Base-by-base conservation (phyloP, 37 sponge, comb jelly and placozoan species). In the Agelas oroides region DNA sequence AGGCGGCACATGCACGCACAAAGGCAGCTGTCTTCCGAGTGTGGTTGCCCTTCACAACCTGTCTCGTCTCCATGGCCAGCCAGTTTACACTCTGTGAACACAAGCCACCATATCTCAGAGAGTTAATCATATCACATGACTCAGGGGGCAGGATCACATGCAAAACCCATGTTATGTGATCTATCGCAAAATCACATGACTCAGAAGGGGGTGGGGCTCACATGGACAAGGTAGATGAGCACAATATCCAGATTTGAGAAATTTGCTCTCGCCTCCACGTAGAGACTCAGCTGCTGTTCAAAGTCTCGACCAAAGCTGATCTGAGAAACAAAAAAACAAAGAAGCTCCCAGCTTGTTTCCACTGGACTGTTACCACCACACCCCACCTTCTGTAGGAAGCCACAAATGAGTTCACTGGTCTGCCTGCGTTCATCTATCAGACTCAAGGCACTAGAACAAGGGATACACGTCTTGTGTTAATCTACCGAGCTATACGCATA, bases 281-380 rank as follows among this genome's bases (percentile, higher is more conserved):
- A 99, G 91, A 99, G 97, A 56, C 87, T 88, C 28, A 99, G 77
- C 89, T 99, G 99, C 65, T 95, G 94, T 82, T 99, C 99, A 93
- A 99, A 95, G 76, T 97, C 95, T 41, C 75, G 78, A 25, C 96
- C 97, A 82, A 92, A 96, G 38, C 57, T 58, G 15, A 97, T 84
- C 90, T 92, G 67, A 23, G 25, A 35, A 52, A 30, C 38, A 27
- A 71, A 13, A 71, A 0, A n/a, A n/a, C 25, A 19, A 65, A 13
- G 19, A 15, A 18, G n/a, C 14, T 13, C 8, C 35, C 35, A 68
- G 8, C 35, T 68, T 3, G 32, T 18, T 33, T 33, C 18, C 60
- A 56, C 15, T 56, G 58, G 18, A 18, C n/a, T n/a, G n/a, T n/a
- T n/a, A n/a, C n/a, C n/a, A n/a, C n/a, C n/a, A n/a, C n/a, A n/a